A percentile compares a stretch with the other conserved stretches of the same genome.
These are phyloP conservation scores for Diploptera punctata DNA, from an alignment of 2,888 invertebrate genomes.

Conservation along the genomic window DNA sequence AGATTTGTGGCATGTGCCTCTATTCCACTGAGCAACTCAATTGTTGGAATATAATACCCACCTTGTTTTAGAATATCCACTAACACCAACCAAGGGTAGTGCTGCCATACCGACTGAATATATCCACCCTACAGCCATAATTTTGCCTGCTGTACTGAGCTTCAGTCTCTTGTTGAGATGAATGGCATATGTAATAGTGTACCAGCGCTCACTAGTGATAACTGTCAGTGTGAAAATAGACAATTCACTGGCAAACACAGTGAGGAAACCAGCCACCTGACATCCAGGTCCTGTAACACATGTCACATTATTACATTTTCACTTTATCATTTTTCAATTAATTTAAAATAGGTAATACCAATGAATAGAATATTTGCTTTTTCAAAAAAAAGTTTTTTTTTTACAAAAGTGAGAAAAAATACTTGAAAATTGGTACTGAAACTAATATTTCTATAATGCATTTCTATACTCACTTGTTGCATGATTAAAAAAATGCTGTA, in stretches of 20 bases:
- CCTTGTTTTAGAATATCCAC: slow-evolving; percentile 67
- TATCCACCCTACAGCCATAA: slow-evolving; percentile 67
- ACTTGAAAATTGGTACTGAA: too few relatives aligned
- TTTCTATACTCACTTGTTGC: too few relatives aligned
- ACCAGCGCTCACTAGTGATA: slow-evolving; percentile 68
- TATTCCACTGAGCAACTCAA: too few relatives aligned
- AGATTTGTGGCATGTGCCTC: too few relatives aligned
- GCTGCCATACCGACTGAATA: slow-evolving; percentile 63
- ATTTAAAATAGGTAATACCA: too few relatives aligned
- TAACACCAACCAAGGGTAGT: slow-evolving; percentile 67
- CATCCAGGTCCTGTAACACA: slow-evolving; percentile 61
- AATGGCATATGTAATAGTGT: slow-evolving; percentile 66
- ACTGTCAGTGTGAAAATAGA: slow-evolving; percentile 71
- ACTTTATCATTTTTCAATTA: too few relatives aligned
- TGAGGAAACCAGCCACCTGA: slow-evolving; percentile 68
- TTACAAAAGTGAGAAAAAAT: too few relatives aligned
- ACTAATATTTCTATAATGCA: too few relatives aligned
- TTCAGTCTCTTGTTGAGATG: slow-evolving; percentile 67
- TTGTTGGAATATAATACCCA: slow-evolving; percentile 41
- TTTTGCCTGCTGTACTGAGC: slow-evolving; percentile 62
- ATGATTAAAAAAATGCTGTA: too few relatives aligned
- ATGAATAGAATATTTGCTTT: too few relatives aligned
- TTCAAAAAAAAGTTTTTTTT: too few relatives aligned
- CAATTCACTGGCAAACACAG: slow-evolving; percentile 68
- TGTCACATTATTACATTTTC: too few relatives aligned